Percentiles rank a stretch among this genome's conserved stretches.
These are phyloP conservation scores for Epizoanthus rinbou DNA, from an alignment of 92 coral and sea anemone species.

Conservation along the genomic window DNA sequence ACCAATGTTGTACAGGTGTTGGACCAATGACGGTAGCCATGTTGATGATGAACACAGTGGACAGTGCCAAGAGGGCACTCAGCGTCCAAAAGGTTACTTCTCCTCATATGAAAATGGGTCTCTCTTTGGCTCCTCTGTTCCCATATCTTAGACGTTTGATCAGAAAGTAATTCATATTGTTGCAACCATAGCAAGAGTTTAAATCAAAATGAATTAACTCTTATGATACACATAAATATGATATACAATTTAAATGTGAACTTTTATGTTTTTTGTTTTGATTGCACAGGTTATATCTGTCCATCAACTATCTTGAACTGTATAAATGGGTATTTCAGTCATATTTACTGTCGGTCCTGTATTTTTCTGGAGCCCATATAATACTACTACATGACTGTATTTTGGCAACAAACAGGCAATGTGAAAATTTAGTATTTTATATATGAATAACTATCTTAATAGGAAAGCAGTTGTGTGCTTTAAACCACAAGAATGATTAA, in stretches of 20 bases:
- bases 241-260: neutral
- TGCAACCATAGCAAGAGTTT: neutral
- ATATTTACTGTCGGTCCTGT: too few species aligned
- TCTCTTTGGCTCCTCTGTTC: conserved; percentile 86
- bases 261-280: too few species aligned
- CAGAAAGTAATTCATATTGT: conserved; percentile 45
- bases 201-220: neutral
- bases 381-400: too few species aligned
- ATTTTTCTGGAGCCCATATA: too few species aligned
- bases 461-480: too few species aligned
- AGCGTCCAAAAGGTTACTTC: conserved; percentile 91
- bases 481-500: too few species aligned
- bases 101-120: conserved; percentile 84
- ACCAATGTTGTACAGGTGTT: conserved; percentile 72
- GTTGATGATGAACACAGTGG: conserved; percentile 99
- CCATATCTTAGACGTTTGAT: conserved; percentile 80
- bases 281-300: too few species aligned
- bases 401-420: too few species aligned
- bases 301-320: too few species aligned
- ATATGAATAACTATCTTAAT: too few species aligned
- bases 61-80: conserved; percentile 89
- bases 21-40: conserved; percentile 99
- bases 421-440: too few species aligned
- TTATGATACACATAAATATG: neutral
- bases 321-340: too few species aligned